Conservation (phyloP, 2,888 invertebrate genomes). For the Pogonocherus hispidulus region DNA sequence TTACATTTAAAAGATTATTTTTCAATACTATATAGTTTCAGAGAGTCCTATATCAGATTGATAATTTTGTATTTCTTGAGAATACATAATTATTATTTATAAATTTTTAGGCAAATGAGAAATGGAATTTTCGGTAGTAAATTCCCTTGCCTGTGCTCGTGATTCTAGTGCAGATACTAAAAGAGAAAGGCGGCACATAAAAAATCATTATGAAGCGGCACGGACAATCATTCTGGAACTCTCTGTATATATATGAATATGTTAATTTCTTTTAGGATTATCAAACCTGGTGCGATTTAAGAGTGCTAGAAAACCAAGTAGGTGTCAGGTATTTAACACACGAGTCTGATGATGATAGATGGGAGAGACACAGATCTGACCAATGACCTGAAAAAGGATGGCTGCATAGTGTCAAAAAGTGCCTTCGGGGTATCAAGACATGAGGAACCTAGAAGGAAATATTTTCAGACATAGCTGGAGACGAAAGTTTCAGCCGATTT, state of each 20-base stretch:
- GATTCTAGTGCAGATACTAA: too few species aligned
- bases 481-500: not conserved
- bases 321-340: conserved; percentile 90
- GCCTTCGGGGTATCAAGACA: conserved; percentile 65
- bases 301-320: conserved; percentile 83
- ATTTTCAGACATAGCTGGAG: conserved; percentile 5
- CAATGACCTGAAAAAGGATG: conserved; percentile 70
- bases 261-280: conserved; percentile 75
- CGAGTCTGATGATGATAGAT: conserved; percentile 93
- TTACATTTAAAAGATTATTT: too few species aligned
- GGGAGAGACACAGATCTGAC: conserved; percentile 72
- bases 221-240: too few species aligned
- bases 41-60: too few species aligned
- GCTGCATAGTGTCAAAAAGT: conserved; percentile 68
- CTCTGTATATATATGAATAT: not conserved
- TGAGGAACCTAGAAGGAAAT: conserved; percentile 43
- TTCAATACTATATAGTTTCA: too few species aligned
- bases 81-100: too few species aligned
- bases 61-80: too few species aligned
- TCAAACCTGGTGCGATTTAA: conserved; percentile 95
- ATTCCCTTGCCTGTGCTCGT: too few species aligned
- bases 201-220: too few species aligned
- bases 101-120: too few species aligned
- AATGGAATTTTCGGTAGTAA: too few species aligned
- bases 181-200: too few species aligned